Conservation (phyloP, 1,140 invertebrate species). For the Lepidostoma basale region DNA sequence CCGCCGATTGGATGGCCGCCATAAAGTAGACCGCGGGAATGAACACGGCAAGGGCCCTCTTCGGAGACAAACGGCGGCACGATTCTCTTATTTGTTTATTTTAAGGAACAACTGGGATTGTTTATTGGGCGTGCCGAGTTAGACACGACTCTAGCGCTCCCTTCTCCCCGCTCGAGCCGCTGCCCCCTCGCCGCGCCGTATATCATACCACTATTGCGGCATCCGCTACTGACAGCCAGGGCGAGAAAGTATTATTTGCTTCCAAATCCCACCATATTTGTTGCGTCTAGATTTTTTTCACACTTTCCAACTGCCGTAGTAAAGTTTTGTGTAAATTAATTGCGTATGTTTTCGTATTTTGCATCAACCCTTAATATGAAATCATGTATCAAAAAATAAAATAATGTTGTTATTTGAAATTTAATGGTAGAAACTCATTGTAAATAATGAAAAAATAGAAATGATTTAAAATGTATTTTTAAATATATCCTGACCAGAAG, state of each 20-base stretch:
- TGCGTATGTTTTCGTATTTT: no score
- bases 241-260: slow-evolving; percentile 36
- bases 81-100: slow-evolving; percentile 42
- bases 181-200: slow-evolving; percentile 15
- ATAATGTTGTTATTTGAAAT: no score
- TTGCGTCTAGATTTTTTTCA: slow-evolving; percentile 13
- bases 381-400: no score
- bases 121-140: slow-evolving; percentile 38
- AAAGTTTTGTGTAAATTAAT: slow-evolving; percentile 1
- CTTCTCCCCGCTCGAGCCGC: background rate
- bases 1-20: background rate
- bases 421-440: no score
- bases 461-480: no score
- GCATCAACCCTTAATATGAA: no score
- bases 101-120: slow-evolving; percentile 42
- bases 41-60: background rate
- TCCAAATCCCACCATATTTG: slow-evolving; percentile 23
- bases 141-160: slow-evolving; percentile 24
- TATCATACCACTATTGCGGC: slow-evolving; percentile 32
- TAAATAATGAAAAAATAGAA: no score
- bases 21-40: slow-evolving; percentile 15
- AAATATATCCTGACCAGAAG: no score
- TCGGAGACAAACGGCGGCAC: slow-evolving; percentile 31
- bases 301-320: slow-evolving; percentile 7
- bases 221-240: slow-evolving; percentile 31